Conservation (phyloP, 2,113 vertebrate genomes). For the Pheucticus melanocephalus region DNA sequence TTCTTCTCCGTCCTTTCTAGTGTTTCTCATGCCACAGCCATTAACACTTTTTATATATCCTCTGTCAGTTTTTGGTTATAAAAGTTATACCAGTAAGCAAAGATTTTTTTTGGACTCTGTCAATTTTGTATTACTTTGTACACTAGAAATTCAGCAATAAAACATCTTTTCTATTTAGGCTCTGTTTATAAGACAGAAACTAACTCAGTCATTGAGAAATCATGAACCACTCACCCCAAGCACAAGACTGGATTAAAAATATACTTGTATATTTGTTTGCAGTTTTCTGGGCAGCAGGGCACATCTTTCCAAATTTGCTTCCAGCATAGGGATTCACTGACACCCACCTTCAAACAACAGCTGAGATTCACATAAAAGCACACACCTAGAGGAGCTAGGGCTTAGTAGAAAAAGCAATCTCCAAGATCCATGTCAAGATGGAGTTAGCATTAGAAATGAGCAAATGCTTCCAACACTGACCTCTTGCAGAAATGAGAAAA, state of each 20-base stretch:
- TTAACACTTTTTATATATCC: background rate
- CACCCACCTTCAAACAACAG: background rate
- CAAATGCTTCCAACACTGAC: background rate
- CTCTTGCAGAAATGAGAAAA: background rate
- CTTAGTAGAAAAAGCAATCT: background rate
- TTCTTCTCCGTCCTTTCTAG: background rate
- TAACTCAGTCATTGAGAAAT: background rate
- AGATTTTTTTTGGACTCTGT: background rate
- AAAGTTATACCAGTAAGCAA: background rate
- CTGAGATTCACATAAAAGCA: background rate
- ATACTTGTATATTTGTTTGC: background rate
- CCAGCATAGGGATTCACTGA: background rate
- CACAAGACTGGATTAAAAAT: background rate
- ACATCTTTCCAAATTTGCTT: background rate
- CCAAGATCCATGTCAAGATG: background rate
- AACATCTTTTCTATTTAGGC: background rate
- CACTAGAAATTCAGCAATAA: background rate
- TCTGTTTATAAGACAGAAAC: background rate
- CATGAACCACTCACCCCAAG: background rate
- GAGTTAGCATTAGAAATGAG: background rate
- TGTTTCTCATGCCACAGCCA: background rate
- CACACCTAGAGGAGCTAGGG: background rate
- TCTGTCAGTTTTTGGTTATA: background rate
- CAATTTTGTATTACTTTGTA: background rate
- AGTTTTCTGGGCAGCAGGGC: background rate